Evolutionary conservation across 2,113 vertebrate species (phyloP).

Genomic region (Oenanthe melanoleuca): DNA sequence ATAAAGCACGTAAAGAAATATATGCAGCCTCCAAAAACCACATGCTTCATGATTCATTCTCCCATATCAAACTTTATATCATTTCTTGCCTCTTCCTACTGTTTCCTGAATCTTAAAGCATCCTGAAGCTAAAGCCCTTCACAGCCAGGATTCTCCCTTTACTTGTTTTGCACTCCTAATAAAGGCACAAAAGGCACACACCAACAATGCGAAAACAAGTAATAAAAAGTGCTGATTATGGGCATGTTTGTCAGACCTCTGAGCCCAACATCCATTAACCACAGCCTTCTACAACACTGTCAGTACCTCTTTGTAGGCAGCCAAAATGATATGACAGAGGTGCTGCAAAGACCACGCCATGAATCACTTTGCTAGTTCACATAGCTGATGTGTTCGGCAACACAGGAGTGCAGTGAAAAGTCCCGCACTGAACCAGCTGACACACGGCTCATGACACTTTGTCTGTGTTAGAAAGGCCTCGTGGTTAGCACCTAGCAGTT

Average conservation of each 20-base stretch:
- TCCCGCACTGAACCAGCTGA: background rate
- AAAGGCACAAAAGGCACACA: background rate
- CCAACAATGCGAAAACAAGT: background rate
- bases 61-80: background rate
- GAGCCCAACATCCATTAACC: background rate
- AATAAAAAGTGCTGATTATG: background rate
- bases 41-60: constrained; percentile 11
- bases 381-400: background rate
- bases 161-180: background rate
- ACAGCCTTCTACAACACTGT: background rate
- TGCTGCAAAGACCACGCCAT: background rate
- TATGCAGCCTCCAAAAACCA: constrained; percentile 22
- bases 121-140: background rate
- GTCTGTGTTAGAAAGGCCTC: background rate
- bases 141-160: background rate
- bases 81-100: background rate
- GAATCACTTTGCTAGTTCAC: background rate
- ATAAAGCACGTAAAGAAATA: background rate
- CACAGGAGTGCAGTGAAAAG: background rate
- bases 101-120: background rate
- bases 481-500: background rate
- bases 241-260: background rate
- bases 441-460: background rate
- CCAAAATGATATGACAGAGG: background rate
- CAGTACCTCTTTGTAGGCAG: background rate